Evolutionary conservation across 2,888 invertebrate species (phyloP), one percentile per base, ranked within the genome.

Genomic region (Sycophila texana): DNA sequence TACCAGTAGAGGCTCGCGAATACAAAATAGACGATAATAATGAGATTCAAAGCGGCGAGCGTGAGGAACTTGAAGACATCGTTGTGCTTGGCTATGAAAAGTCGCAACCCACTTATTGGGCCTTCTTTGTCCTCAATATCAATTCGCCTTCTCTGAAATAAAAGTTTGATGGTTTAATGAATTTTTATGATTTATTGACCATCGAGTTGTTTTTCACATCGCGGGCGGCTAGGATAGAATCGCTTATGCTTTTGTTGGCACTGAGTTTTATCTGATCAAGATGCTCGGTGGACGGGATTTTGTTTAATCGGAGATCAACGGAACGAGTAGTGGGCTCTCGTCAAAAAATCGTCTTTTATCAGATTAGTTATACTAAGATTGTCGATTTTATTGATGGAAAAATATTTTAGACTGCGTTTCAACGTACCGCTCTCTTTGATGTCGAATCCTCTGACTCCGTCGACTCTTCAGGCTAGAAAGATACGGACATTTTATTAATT

Each of bases 1-100:
- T 58, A 77, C 89, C 89, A 90, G 81, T 88, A 84, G n/a, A 85
- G 5, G 10, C 82, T 86, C 0, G 90, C 90, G 74, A 84, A 87
- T 13, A 80, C 72, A 14, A 89, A 80, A 74, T 90, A 89, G 14
- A 80, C 80, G 30, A 89, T 7, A 10, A 88, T 65, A 3, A 81
- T 18, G 7, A 83, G 65, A 80, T 90, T 87, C 4, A 89, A 20
- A 18, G 85, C 57, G 22, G 84, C 30, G 53, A 86, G 60, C 3
- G 78, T 66, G 10, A 84, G 16, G 2, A 61, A 79, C 70, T 30
- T 65, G 20, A 81, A 74, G 22, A 18, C 22, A 22, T 4, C 49
- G n/a, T 22, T 18, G 13, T 78, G 1, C 70, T 58, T 65, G 0
- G 22, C 22, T 0, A 61, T n/a, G 26, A 75, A 81, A 14, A 2